Evolutionary conservation across 2,797 vertebrate genomes (phyloP), one percentile per base, ranked within the genome.

Genomic region (Spheniscus humboldti): DNA sequence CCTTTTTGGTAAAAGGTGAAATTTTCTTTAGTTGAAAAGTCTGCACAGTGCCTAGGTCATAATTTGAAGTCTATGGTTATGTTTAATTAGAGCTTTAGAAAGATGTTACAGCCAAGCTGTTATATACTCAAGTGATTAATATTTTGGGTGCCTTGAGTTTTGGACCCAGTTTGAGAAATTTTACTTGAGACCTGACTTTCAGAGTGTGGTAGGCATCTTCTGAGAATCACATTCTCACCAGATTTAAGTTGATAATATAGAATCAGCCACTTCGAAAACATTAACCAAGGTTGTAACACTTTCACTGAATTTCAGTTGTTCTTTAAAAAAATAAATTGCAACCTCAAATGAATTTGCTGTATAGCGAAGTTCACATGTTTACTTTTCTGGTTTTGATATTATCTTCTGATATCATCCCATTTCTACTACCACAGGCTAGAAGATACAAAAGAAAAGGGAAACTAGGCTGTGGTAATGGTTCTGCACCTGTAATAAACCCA

Each of bases 391-490:
- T 75, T 83, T 66, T 63, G 27, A 45, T 25, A 43, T 4, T 63
- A 73, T 85, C 48, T 85, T 94, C 78, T 96, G 37, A 76, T 68
- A 33, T 37, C 33, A 41, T 87, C 35, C 39, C 3, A 12, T 95
- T 91, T 80, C 85, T 97, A 16, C 83, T 86, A 37, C 74, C 64
- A 83, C 97, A 99, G 99, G 98, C 97, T 97, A 99, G 97, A 97
- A 98, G 97, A 79, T 95, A 95, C 95, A 99, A 98, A 96, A 98
- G 97, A 95, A 98, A 98, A 94, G 75, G 98, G 56, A 99, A 99
- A 97, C 86, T 94, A 37, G 83, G 97, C 67, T 97, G 97, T 84
- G 98, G 98, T 43, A 98, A 98, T 25, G 97, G 98, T n/a, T 98
- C 98, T 11, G 92, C 98, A 86, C 96, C 97, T 17, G 83, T 93